Evolutionary conservation across 2,888 invertebrate genomes (phyloP).

Genomic region (Drosophila affinis): DNA sequence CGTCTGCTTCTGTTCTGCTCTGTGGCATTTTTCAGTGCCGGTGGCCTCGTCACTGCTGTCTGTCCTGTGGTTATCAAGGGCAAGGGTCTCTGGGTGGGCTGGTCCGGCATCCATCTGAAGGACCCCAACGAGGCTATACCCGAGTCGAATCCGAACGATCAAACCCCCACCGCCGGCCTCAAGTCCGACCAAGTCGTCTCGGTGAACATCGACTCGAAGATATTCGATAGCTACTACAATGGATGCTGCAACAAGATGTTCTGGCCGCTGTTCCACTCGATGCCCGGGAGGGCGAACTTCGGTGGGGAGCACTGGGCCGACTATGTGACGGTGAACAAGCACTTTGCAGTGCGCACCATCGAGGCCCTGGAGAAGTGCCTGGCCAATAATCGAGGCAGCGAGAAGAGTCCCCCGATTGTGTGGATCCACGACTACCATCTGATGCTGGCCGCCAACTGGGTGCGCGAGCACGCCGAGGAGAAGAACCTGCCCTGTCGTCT

Average conservation of each 20-base stretch:
- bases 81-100: conserved; percentile 94
- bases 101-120: conserved; percentile 93
- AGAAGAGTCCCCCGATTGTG: conserved; percentile 86
- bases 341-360: conserved; percentile 92
- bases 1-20: not conserved
- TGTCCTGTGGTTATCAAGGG: conserved; percentile 94
- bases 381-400: conserved; percentile 83
- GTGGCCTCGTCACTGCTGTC: conserved; percentile 95
- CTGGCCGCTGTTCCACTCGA: conserved; percentile 96
- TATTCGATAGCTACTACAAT: conserved; percentile 95
- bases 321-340: conserved; percentile 91
- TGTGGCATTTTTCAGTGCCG: conserved; percentile 87
- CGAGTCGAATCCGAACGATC: conserved; percentile 93
- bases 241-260: conserved; percentile 96
- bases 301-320: conserved; percentile 92
- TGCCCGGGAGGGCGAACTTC: conserved; percentile 94
- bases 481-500: conserved; percentile 90
- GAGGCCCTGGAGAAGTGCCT: conserved; percentile 86
- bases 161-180: conserved; percentile 93
- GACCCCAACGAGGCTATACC: conserved; percentile 92
- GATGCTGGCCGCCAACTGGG: conserved; percentile 96
- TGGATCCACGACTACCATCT: conserved; percentile 98
- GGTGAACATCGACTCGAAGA: conserved; percentile 89
- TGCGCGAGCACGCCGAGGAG: conserved; percentile 93
- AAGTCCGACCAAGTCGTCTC: conserved; percentile 93